Evolutionary conservation across 2,797 vertebrate genomes (phyloP), one percentile per base, ranked within the genome.

Genomic region (Craterocephalus amniculus): DNA sequence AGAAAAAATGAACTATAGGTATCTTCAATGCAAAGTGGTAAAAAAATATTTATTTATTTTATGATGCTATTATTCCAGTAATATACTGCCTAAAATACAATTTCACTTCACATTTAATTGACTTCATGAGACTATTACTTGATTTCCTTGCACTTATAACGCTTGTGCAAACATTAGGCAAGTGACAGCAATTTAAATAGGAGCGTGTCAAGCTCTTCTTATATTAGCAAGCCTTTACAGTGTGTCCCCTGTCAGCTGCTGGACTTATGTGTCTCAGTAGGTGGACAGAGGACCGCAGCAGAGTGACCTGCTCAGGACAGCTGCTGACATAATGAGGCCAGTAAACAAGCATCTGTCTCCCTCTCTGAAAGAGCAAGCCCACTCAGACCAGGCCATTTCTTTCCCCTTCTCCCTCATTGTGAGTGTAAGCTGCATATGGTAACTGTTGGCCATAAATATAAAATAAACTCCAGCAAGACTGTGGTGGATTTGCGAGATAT

Each of bases 241-340:
- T 67, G 75, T 68, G 76, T 76, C 76, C 60, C 63, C 45, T 88
- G 80, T 84, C 87, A 90, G 86, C 81, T 87, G 81, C 72, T 67
- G 83, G 82, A 85, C 84, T 76, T 73, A 67, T 74, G 68, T 77
- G 87, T 87, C 88, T 90, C 88, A 83, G 91, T 87, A 90, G 93
- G 91, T 93, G 92, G 90, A 93, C 88, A 84, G 87, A 90, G 85
- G 89, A 89, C 87, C 86, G 79, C 72, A 72, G 79, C 72, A 72
- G 84, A 85, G 88, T 91, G 90, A 93, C 92, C 93, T 83, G 88
- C 86, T 83, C 79, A 80, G 92, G 92, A 92, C 88, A 91, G 87
- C 87, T 85, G 88, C 88, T 92, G 92, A 94, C 93, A 94, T 93
- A 94, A 94, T 93, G 92, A 94, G 94, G 93, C 89, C 93, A 91